Evolutionary conservation across 2,888 invertebrate species (phyloP).

Genomic region (Chesias legatella): DNA sequence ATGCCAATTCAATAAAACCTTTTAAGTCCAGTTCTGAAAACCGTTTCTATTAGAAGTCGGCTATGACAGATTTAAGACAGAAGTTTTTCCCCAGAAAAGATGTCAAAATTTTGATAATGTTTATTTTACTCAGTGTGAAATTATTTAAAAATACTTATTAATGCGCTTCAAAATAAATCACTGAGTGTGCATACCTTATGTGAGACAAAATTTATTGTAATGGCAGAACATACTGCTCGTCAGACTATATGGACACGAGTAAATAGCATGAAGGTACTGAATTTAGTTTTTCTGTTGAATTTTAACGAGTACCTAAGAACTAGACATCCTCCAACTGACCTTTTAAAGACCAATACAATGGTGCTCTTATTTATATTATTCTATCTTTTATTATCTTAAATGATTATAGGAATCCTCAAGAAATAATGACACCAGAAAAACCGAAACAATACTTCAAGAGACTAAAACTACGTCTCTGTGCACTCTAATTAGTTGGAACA

Average conservation of each 20-base stretch:
- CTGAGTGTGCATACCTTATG: not conserved
- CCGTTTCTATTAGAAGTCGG: no score
- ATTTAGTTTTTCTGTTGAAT: no score
- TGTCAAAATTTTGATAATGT: slow-evolving; percentile 20
- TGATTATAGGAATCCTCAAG: slow-evolving; percentile 12
- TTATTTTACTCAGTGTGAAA: slow-evolving; percentile 4
- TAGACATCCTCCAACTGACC: no score
- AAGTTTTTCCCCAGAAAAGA: slow-evolving; percentile 6
- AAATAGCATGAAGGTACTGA: slow-evolving; percentile 4
- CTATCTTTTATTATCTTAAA: not conserved
- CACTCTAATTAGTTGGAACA: slow-evolving; percentile 61
- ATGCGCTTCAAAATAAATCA: slow-evolving; percentile 11
- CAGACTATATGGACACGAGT: not conserved
- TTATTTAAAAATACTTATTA: slow-evolving; percentile 3
- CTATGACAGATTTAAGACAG: no score
- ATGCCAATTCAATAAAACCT: no score
- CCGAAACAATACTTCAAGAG: not conserved
- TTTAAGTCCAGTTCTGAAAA: no score
- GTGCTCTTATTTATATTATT: no score
- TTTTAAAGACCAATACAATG: no score
- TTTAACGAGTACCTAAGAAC: no score
- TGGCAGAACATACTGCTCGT: no score
- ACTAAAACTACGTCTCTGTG: slow-evolving; percentile 45
- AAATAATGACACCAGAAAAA: not conserved
- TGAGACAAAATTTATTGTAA: not conserved